phyloP scores from a whole-genome alignment of 2,113 vertebrate genomes.

The Lontra canadensis region DNA sequence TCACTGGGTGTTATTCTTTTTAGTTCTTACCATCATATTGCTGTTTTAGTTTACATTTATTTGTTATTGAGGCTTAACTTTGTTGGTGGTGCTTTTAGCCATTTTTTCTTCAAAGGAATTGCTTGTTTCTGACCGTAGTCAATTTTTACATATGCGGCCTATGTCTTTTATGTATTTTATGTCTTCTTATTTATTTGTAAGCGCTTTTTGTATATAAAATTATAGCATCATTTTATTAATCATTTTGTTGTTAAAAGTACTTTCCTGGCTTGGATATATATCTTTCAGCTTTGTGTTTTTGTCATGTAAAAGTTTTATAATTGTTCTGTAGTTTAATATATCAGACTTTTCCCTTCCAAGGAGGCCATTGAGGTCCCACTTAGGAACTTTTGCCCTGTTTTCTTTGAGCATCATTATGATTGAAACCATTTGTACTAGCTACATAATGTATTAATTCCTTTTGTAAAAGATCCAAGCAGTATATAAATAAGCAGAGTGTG shows the following conservation, averaged over 20 bases:
- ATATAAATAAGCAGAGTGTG: background rate
- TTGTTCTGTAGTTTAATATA: background rate
- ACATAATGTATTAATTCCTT: background rate
- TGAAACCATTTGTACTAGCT: background rate
- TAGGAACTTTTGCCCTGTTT: background rate
- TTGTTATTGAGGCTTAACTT: conserved; percentile 23
- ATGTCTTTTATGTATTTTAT: background rate
- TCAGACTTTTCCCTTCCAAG: background rate
- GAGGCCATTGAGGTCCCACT: background rate
- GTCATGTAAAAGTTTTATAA: background rate
- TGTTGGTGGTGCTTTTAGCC: background rate
- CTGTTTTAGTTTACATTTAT: conserved; percentile 17
- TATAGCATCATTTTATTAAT: background rate
- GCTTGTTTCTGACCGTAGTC: background rate
- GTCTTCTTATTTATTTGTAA: conserved; percentile 14
- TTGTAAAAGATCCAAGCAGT: background rate
- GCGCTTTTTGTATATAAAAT: background rate
- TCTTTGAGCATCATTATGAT: background rate
- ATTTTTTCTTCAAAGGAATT: background rate
- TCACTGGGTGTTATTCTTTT: background rate
- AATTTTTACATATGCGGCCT: background rate
- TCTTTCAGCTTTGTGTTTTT: background rate
- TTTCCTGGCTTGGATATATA: background rate
- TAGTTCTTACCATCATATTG: background rate
- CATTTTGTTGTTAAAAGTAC: background rate